phyloP scores from a whole-genome alignment of 2,888 invertebrate species.

The Trypoxylon attenuatum region DNA sequence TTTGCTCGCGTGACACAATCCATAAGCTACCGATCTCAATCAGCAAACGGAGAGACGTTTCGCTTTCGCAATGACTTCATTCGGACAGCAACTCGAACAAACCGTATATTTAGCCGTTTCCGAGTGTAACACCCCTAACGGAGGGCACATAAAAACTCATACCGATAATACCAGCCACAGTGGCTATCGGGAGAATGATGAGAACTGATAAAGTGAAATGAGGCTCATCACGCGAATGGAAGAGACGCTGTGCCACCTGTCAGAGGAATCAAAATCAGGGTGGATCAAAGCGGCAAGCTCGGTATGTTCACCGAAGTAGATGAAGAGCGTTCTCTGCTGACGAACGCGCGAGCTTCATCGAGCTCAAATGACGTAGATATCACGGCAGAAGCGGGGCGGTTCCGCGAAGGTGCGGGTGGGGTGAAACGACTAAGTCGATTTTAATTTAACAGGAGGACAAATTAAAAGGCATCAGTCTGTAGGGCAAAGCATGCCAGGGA shows the following conservation, averaged over 20 bases:
- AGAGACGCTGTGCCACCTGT: constrained; percentile 38
- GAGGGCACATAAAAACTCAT: constrained; percentile 35
- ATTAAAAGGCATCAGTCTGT: constrained; percentile 66
- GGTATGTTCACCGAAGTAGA: constrained; percentile 30
- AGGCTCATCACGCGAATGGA: constrained; percentile 52
- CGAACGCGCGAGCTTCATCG: constrained; percentile 29
- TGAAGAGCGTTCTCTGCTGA: constrained; percentile 30
- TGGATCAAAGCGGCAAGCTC: constrained; percentile 45
- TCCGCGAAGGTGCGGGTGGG: not conserved
- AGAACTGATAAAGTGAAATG: constrained; percentile 51
- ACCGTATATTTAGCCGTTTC: too few relatives aligned
- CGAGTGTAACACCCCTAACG: constrained; percentile 24
- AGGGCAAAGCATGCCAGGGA: constrained; percentile 44
- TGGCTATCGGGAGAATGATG: constrained; percentile 19
- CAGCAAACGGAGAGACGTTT: too few relatives aligned
- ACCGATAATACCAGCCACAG: constrained; percentile 29
- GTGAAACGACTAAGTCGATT: constrained; percentile 60
- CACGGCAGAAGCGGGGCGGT: not conserved
- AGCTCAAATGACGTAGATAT: constrained; percentile 19
- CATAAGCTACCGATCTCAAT: too few relatives aligned
- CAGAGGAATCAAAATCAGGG: constrained; percentile 43
- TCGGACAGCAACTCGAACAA: too few relatives aligned
- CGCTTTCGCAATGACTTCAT: too few relatives aligned
- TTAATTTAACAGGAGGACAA: constrained; percentile 66
- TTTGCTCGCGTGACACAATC: too few relatives aligned